Evolutionary conservation across 2,113 vertebrate species (phyloP), one percentile per base, ranked within the genome.

Genomic region (Colistium nudipinnis): DNA sequence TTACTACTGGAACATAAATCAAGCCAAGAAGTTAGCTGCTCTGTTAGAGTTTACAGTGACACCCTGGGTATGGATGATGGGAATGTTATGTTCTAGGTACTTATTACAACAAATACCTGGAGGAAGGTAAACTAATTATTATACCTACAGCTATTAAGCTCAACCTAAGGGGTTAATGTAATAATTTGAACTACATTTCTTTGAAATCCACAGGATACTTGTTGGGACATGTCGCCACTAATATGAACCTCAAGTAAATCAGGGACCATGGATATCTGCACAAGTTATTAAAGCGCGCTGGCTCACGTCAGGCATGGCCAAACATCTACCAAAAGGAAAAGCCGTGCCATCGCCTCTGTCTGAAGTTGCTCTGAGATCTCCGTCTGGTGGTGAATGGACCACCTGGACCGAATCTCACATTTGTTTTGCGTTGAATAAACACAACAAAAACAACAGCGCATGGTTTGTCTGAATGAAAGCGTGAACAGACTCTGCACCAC

Each of bases 391-490:
- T 28, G 47, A 25, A 49, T 4, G 20, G 20, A 53, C 10, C 6
- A 6, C 36, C 9, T 10, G 8, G 19, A 45, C 43, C 19, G 8
- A 11, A 5, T 44, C 38, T 36, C 63, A 54, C 52, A 68, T 76
- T 63, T 65, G 62, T 28, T 78, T 84, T 61, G 19, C 36, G 65
- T 10, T 70, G 67, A 78, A 74, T 76, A 73, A 79, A 74, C 74
- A 73, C 62, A 82, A 77, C 62, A 78, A 74, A 82, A 79, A 80
- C 85, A 71, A 45, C 68, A 77, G 24, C 30, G 65, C 56, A 52
- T n/a, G 47, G 65, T 83, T 56, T 70, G 67, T 80, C 20, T 72
- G 80, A 80, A 74, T 82, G 77, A 81, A 55, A 64, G 59, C 24
- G 48, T 63, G 78, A 22, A 63, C 4, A 62, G 76, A 70, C 82